Percentiles rank a stretch among this genome's conserved stretches.
These are phyloP conservation scores for Carterocephalus palaemon DNA, from an alignment of 2,888 invertebrate species.

Conservation along the genomic window DNA sequence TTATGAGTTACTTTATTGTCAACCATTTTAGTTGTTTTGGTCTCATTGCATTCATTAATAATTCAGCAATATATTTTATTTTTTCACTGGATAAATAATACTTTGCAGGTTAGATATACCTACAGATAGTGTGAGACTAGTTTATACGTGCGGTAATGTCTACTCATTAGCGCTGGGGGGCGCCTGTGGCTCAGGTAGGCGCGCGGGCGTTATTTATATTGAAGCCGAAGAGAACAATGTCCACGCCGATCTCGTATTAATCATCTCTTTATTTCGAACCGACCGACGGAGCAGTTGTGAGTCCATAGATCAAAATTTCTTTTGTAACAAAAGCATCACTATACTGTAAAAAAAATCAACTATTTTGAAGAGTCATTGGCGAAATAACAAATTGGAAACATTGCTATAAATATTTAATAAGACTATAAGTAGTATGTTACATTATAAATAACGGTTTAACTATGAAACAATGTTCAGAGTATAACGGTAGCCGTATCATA, in stretches of 20 bases:
- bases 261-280: conserved; percentile 57
- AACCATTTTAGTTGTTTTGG: no score
- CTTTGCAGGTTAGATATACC: no score
- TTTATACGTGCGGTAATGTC: conserved; percentile 38
- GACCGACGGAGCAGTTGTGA: conserved; percentile 49
- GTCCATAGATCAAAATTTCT: conserved; percentile 25
- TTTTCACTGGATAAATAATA: no score
- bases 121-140: conserved; percentile 28
- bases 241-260: conserved; percentile 56
- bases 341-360: conserved; percentile 5
- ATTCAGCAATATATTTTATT: no score
- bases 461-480: conserved; percentile 4
- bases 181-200: conserved; percentile 53
- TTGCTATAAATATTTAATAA: no score
- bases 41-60: no score
- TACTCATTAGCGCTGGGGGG: conserved; percentile 65
- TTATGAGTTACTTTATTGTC: no score
- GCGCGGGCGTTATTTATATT: conserved; percentile 56
- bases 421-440: no score
- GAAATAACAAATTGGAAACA: conserved; percentile 2
- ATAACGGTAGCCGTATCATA: not conserved
- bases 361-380: conserved; percentile 6
- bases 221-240: conserved; percentile 58
- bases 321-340: conserved; percentile 9
- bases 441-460: no score